phyloP scores from a whole-genome alignment of 2,888 invertebrate genomes.

The Oligia fasciuncula region DNA sequence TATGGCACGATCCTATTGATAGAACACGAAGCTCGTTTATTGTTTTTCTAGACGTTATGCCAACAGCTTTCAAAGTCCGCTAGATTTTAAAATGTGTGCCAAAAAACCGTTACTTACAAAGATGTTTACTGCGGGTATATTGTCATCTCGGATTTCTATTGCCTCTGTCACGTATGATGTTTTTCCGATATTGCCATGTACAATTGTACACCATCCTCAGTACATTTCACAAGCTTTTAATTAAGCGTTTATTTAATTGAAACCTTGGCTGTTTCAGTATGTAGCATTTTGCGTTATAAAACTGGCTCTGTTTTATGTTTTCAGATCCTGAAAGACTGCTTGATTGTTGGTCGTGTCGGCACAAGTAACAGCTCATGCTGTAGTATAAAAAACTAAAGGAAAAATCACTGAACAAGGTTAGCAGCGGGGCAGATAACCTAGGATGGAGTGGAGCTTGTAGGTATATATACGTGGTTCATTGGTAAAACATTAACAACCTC shows the following conservation, averaged over 20 bases:
- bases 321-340: background rate
- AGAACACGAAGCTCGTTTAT: slow-evolving; percentile 30
- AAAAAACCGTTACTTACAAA: slow-evolving; percentile 33
- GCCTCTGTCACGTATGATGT: background rate
- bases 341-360: no score
- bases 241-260: background rate
- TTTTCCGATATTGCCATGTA: background rate
- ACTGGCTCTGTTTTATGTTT: background rate
- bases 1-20: slow-evolving; percentile 53
- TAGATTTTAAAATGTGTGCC: background rate
- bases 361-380: no score
- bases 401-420: no score
- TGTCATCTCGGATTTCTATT: slow-evolving; percentile 9
- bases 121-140: slow-evolving; percentile 22
- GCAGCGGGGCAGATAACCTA: no score
- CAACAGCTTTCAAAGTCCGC: background rate
- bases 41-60: background rate
- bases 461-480: no score
- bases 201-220: background rate
- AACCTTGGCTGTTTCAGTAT: background rate
- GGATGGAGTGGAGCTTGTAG: no score
- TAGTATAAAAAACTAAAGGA: no score
- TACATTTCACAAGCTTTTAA: no score
- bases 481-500: no score
- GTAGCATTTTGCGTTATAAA: background rate